Evolutionary conservation across 2,113 vertebrate genomes (phyloP), one percentile per base, ranked within the genome.

Genomic region (Pedetes capensis): DNA sequence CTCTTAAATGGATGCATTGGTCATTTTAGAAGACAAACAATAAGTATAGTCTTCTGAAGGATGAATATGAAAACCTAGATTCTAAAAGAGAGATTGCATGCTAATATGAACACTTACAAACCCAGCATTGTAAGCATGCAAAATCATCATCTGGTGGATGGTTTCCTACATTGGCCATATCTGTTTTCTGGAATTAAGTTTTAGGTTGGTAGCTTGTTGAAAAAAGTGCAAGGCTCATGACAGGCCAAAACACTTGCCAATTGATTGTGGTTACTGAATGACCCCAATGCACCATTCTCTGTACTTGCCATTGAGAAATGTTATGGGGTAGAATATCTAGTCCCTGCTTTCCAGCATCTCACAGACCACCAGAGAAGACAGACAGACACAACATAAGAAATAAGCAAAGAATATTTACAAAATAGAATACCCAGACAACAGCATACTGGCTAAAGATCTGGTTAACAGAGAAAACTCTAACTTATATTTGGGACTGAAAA

Each of bases 101-200:
- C 37, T 93, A 79, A 34, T 64, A 42, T 29, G 42, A 61, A 82
- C 13, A 93, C 47, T 59, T 94, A 63, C 5, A 61, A 59, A 79
- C 74, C 51, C 76, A 32, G n/a, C 74, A 72, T 25, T 37, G 6
- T 81, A 74, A 94, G 63, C 66, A 71, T 34, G 13, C 39, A 83
- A 44, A 69, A 37, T 95, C 55, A 59, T 12, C 53, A 3, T 76
- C 86, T n/a, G 3, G 29, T 88, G 42, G 55, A 13, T 69, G 72
- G 61, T 69, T 69, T 76, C 68, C 47, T 64, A 61, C 7, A 6
- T 47, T 82, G 78, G 29, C 49, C 68, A 8, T 61, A 81, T 92
- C 59, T 78, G 32, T 47, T 14, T 95, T 85, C 61, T 90, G 68
- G 78, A 90, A 94, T 92, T 87, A 84, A 74, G 32, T 84, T 93